Percentiles rank a stretch among this genome's conserved stretches.
Evolutionary conservation across 2,888 invertebrate species (phyloP).

Genomic region (Dicroscelio sp.): DNA sequence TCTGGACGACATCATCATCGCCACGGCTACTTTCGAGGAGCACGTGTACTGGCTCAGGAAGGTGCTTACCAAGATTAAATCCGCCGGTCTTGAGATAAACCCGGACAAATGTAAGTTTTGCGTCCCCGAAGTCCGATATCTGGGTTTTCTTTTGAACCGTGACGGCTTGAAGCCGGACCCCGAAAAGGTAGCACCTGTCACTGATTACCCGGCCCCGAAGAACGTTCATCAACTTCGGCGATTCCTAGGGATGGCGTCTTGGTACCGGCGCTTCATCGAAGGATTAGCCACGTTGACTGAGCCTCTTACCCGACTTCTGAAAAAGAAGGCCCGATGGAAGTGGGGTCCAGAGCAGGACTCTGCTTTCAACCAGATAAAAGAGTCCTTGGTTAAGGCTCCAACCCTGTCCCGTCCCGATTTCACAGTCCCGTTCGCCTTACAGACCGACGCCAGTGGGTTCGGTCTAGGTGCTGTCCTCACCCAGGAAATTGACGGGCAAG

Average conservation of each 20-base stretch:
- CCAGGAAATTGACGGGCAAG: too few species aligned
- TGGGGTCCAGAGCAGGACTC: neutral
- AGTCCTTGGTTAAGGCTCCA: neutral
- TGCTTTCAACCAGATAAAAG: neutral
- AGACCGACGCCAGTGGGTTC: too few species aligned
- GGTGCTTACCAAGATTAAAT: too few species aligned
- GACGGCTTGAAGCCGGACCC: too few species aligned
- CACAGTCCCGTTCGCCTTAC: neutral
- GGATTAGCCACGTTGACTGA: too few species aligned
- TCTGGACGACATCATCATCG: too few species aligned
- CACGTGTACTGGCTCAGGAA: too few species aligned
- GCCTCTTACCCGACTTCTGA: neutral
- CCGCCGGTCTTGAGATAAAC: too few species aligned
- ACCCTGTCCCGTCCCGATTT: neutral
- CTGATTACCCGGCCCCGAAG: conserved; percentile 43
- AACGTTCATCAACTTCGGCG: conserved; percentile 69
- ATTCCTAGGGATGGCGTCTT: conserved; percentile 83
- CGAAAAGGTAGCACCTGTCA: conserved; percentile 44
- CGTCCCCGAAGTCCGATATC: neutral
- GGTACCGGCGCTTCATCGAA: neutral
- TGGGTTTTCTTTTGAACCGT: too few species aligned
- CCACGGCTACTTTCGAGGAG: too few species aligned
- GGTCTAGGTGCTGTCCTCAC: too few species aligned
- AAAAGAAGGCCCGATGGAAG: neutral
- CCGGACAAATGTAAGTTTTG: conserved; percentile 3